A percentile compares a stretch with the other conserved stretches of the same genome.
phyloP scores from a whole-genome alignment of 2,113 vertebrate species.

The Coracopsis vasa region DNA sequence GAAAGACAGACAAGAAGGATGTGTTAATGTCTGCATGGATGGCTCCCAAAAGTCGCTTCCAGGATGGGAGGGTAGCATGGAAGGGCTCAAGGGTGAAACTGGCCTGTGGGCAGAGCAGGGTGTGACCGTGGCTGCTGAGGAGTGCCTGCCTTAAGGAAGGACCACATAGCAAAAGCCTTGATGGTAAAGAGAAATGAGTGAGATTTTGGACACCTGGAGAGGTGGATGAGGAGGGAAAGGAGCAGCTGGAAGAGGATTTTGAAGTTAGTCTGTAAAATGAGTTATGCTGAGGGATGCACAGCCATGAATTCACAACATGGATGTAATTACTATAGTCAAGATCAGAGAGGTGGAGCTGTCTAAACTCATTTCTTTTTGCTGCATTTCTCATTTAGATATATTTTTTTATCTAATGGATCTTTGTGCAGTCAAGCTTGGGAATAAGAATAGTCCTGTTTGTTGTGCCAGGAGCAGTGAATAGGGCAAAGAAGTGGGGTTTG shows the following conservation, averaged over 20 bases:
- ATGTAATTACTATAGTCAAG: background rate
- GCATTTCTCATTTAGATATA: constrained; percentile 44
- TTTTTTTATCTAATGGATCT: constrained; percentile 50
- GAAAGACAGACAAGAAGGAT: background rate
- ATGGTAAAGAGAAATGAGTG: background rate
- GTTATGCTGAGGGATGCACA: background rate
- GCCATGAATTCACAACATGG: background rate
- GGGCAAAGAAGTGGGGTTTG: background rate
- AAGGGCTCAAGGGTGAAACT: background rate
- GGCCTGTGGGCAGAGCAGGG: background rate
- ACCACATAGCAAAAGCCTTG: background rate
- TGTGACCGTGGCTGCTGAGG: background rate
- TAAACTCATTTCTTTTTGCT: constrained; percentile 17
- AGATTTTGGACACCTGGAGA: background rate
- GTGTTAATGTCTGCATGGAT: background rate
- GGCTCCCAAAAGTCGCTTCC: background rate
- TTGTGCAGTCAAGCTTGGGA: background rate
- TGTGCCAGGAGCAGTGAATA: background rate
- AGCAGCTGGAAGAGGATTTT: background rate
- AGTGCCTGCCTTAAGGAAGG: background rate
- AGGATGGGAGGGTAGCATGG: background rate
- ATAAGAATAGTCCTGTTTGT: background rate
- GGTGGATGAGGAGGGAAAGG: background rate
- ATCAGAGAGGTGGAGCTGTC: constrained; percentile 39
- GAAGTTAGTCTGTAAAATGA: background rate